Evolutionary conservation across 2,797 vertebrate species (phyloP).

Genomic region (Tapera naevia): DNA sequence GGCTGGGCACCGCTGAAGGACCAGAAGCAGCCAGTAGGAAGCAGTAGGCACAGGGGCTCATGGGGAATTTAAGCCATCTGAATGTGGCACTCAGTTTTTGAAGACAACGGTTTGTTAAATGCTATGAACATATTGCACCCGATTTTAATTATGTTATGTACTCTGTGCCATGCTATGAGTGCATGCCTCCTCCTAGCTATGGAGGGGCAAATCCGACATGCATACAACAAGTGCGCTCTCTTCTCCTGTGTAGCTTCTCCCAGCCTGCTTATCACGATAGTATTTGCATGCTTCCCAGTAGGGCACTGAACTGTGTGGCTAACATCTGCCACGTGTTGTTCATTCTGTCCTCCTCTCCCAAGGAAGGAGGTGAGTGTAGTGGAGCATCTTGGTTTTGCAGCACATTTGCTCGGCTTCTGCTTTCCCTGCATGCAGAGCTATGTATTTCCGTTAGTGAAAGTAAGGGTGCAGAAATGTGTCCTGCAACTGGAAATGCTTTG

Average conservation of each 20-base stretch:
- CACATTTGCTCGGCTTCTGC: slow-evolving; percentile 52
- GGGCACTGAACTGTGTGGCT: slow-evolving; percentile 62
- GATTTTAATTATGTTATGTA: slow-evolving; percentile 62
- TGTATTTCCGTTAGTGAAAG: background rate
- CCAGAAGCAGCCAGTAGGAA: slow-evolving; percentile 73
- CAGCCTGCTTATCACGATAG: slow-evolving; percentile 20
- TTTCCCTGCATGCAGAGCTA: background rate
- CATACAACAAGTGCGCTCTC: slow-evolving; percentile 44
- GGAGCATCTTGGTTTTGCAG: slow-evolving; percentile 61
- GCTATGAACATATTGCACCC: slow-evolving; percentile 65
- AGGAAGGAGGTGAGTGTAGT: slow-evolving; percentile 61
- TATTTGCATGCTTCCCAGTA: slow-evolving; percentile 59
- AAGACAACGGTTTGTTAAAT: slow-evolving; percentile 48
- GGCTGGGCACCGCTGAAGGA: slow-evolving; percentile 68
- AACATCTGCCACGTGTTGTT: slow-evolving; percentile 69
- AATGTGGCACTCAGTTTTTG: slow-evolving; percentile 53
- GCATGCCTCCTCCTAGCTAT: slow-evolving; percentile 37
- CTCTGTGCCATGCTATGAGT: slow-evolving; percentile 31
- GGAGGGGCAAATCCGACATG: slow-evolving; percentile 55
- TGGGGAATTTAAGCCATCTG: slow-evolving; percentile 71
- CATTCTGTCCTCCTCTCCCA: slow-evolving; percentile 62
- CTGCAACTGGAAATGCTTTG: slow-evolving; percentile 33
- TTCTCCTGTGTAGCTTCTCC: slow-evolving; percentile 18
- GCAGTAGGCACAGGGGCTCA: slow-evolving; percentile 67
- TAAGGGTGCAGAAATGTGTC: slow-evolving; percentile 22